Evolutionary conservation across 2,113 vertebrate genomes (phyloP).

Genomic region (Cairina moschata): DNA sequence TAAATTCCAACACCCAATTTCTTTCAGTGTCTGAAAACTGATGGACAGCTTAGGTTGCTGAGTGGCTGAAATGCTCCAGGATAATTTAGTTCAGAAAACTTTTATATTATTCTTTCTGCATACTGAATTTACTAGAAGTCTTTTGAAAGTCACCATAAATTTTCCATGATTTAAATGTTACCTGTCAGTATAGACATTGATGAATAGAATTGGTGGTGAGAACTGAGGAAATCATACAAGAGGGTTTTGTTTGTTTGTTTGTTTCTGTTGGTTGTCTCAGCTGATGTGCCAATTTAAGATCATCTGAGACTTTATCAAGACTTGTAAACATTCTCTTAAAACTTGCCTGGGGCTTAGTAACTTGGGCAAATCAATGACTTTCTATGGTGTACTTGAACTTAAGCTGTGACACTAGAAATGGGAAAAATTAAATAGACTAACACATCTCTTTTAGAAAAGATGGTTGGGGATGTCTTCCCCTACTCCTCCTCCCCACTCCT

Average conservation of each 20-base stretch:
- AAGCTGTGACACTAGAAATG: neutral
- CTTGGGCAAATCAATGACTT: neutral
- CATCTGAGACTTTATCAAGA: neutral
- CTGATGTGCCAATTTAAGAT: neutral
- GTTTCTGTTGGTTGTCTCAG: neutral
- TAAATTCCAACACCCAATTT: neutral
- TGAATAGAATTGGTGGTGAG: neutral
- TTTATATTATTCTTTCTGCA: neutral
- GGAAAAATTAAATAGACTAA: neutral
- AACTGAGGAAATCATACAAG: rapidly evolving
- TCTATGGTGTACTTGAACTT: neutral
- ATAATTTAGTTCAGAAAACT: neutral
- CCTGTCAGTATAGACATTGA: neutral
- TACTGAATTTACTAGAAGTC: neutral
- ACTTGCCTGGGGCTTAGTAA: neutral
- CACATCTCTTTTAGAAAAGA: neutral
- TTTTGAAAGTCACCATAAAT: neutral
- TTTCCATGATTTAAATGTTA: neutral
- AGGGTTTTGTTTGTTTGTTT: rapidly evolving
- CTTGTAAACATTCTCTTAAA: neutral
- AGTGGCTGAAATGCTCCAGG: neutral
- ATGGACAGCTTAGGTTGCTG: neutral
- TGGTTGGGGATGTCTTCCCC: neutral
- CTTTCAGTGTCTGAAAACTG: neutral
- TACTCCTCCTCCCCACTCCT: too few relatives aligned